Evolutionary conservation across 2,888 invertebrate genomes (phyloP).

Genomic region (Brenthis ino): DNA sequence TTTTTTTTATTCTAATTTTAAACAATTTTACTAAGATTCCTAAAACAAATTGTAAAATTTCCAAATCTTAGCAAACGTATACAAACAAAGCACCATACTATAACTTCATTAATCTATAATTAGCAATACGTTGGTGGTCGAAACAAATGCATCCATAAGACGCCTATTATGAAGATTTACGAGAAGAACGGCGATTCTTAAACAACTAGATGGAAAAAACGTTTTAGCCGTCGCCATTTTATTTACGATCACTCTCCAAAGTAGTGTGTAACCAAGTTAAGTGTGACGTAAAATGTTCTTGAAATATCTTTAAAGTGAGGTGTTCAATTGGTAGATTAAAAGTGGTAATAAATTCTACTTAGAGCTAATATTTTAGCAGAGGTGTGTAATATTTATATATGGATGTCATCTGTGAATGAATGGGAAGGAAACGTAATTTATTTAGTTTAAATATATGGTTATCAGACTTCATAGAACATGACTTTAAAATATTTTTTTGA

Average conservation of each 20-base stretch:
- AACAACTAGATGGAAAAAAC: conserved; percentile 54
- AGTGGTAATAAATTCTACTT: conserved; percentile 27
- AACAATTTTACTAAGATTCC: too few species aligned
- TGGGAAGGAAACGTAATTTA: conserved; percentile 9
- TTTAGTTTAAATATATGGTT: not conserved
- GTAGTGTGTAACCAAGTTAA: conserved; percentile 55
- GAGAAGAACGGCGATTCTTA: conserved; percentile 54
- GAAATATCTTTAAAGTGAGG: conserved; percentile 33
- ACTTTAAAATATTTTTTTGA: too few species aligned
- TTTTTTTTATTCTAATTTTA: too few species aligned
- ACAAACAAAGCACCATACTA: not conserved
- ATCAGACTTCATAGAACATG: too few species aligned
- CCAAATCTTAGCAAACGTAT: not conserved
- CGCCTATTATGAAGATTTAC: conserved; percentile 59
- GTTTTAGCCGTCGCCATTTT: conserved; percentile 53
- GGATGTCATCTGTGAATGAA: conserved; percentile 15
- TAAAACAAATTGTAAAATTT: too few species aligned
- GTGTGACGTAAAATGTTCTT: conserved; percentile 43
- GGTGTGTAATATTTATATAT: conserved; percentile 11
- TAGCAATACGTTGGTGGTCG: conserved; percentile 38
- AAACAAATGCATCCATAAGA: conserved; percentile 43
- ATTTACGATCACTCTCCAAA: conserved; percentile 54
- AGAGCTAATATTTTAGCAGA: conserved; percentile 14
- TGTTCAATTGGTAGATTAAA: conserved; percentile 32
- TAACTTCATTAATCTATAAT: conserved; percentile 30